phyloP scores from a whole-genome alignment of 2,113 vertebrate genomes.

The Numenius arquata region DNA sequence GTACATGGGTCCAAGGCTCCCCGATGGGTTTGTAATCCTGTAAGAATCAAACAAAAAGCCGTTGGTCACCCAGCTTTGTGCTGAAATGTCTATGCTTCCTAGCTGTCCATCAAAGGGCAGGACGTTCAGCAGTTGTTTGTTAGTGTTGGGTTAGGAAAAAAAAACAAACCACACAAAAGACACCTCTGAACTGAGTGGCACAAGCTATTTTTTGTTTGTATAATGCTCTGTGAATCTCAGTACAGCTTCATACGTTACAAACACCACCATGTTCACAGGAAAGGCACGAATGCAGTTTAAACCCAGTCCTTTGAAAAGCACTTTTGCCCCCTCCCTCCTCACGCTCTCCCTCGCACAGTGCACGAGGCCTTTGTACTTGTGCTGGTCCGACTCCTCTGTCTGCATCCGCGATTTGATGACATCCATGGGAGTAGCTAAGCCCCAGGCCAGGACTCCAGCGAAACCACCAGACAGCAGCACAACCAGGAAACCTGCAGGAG shows the following conservation, averaged over 20 bases:
- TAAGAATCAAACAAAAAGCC: not conserved
- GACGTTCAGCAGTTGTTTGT: not conserved
- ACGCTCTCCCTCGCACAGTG: conserved; percentile 83
- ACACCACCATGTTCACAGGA: conserved; percentile 90
- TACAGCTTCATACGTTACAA: conserved; percentile 83
- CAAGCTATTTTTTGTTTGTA: not conserved
- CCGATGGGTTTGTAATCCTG: not conserved
- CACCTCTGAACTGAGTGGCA: not conserved
- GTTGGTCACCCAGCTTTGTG: not conserved
- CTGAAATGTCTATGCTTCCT: not conserved
- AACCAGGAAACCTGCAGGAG: conserved; percentile 70
- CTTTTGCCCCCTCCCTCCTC: conserved; percentile 76
- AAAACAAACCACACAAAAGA: not conserved
- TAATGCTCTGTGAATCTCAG: conserved; percentile 64
- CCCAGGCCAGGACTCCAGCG: conserved; percentile 86
- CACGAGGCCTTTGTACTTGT: conserved; percentile 80
- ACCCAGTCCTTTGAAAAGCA: conserved; percentile 86
- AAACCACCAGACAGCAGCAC: conserved; percentile 87
- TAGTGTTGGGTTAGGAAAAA: not conserved
- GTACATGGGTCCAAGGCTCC: not conserved
- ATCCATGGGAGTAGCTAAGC: conserved; percentile 88
- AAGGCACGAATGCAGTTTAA: conserved; percentile 90
- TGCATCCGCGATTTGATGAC: conserved; percentile 92
- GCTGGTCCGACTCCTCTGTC: conserved; percentile 74
- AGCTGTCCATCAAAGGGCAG: not conserved